Evolutionary conservation across 2,113 vertebrate genomes (phyloP).

Genomic region (Platysternon megacephalum): DNA sequence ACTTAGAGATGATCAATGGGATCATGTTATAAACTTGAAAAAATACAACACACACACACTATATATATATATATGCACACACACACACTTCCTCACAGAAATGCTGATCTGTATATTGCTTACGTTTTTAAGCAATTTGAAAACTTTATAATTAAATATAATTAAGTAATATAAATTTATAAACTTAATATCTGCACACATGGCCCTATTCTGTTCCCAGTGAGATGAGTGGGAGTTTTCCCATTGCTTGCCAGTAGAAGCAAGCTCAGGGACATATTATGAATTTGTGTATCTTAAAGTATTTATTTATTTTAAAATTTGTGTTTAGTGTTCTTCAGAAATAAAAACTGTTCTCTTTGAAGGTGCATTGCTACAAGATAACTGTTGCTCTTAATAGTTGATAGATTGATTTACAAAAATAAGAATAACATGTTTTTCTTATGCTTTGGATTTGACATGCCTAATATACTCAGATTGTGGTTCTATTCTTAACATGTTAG

Average conservation of each 20-base stretch:
- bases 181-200: conserved; percentile 24
- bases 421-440: background rate
- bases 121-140: no score
- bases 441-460: background rate
- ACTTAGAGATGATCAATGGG: background rate
- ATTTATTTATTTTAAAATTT: background rate
- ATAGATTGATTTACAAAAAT: background rate
- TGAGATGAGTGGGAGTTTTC: background rate
- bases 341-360: conserved; percentile 19
- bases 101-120: no score
- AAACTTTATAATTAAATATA: no score
- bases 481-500: background rate
- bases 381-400: background rate
- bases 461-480: background rate
- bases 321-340: conserved; percentile 5
- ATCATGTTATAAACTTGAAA: background rate
- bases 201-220: conserved; percentile 32
- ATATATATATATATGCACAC: no score
- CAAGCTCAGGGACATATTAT: conserved; percentile 13
- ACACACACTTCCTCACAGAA: no score
- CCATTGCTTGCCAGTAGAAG: conserved; percentile 24
- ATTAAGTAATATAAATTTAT: fast-evolving
- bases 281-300: background rate
- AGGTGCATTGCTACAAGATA: background rate
- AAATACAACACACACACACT: background rate